Evolutionary conservation across 2,797 vertebrate genomes (phyloP).

Genomic region (Helostoma temminkii): DNA sequence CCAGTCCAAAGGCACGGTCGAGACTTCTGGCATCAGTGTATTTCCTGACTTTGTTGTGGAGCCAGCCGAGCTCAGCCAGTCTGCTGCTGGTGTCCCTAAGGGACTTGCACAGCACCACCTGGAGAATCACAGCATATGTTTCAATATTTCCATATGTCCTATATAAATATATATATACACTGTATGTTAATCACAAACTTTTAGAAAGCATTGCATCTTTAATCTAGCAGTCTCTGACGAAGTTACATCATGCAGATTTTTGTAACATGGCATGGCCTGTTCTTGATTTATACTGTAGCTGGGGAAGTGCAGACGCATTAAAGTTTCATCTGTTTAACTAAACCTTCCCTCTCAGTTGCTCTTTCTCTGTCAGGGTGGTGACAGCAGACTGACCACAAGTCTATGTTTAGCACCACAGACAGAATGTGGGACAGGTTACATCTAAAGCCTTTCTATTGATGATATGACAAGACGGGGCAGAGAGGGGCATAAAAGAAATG

Average conservation of each 20-base stretch:
- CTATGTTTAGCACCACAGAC: conserved; percentile 65
- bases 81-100: conserved; percentile 92
- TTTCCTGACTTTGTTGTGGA: conserved; percentile 98
- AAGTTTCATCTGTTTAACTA: conserved; percentile 47
- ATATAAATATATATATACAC: background rate
- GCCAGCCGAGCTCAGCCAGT: conserved; percentile 95
- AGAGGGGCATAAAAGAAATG: conserved; percentile 12
- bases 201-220: background rate
- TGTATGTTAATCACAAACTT: background rate
- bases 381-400: conserved; percentile 41
- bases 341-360: conserved; percentile 39
- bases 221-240: background rate
- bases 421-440: conserved; percentile 28
- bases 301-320: conserved; percentile 30
- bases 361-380: conserved; percentile 31
- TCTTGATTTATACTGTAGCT: background rate
- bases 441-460: conserved; percentile 27
- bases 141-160: background rate
- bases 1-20: conserved; percentile 95
- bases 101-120: conserved; percentile 93
- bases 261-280: background rate
- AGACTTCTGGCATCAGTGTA: conserved; percentile 95
- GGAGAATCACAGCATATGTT: conserved; percentile 44
- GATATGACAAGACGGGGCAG: background rate
- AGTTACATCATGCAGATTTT: background rate